A percentile compares a stretch with the other conserved stretches of the same genome.
Evolutionary conservation across 2,797 vertebrate species (phyloP).

Genomic region (Pithecia hirsuta): DNA sequence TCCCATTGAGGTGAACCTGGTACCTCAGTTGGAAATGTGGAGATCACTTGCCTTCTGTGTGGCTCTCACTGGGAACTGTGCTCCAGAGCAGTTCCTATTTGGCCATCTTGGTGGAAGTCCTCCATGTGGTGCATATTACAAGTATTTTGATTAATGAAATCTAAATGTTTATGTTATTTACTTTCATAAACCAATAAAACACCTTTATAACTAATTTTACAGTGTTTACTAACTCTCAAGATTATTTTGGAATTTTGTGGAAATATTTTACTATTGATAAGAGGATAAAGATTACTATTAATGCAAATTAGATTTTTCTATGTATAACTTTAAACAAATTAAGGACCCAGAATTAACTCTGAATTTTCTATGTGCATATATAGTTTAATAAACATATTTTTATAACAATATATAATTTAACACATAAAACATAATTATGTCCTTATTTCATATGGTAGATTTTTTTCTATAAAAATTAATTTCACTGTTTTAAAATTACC

Average conservation of each 20-base stretch:
- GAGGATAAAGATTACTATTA: neutral
- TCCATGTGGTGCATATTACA: neutral
- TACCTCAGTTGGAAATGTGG: too few species aligned
- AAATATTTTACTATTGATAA: neutral
- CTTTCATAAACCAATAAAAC: neutral
- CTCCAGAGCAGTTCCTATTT: too few species aligned
- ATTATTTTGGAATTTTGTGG: neutral
- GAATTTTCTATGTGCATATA: neutral
- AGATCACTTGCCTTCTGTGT: too few species aligned
- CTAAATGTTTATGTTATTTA: neutral
- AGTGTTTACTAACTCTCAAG: neutral
- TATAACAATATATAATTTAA: neutral
- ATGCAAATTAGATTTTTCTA: neutral
- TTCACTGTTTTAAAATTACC: neutral
- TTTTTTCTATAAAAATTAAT: neutral
- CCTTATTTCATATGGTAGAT: neutral
- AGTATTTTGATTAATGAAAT: neutral
- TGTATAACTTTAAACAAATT: neutral
- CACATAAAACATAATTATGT: neutral
- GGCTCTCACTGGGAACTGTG: too few species aligned
- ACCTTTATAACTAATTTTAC: neutral
- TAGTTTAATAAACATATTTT: neutral
- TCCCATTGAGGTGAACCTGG: too few species aligned
- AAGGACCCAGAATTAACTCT: neutral
- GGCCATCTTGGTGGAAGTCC: too few species aligned